Percentiles rank a stretch among this genome's conserved stretches.
Conservation (phyloP, 1,140 invertebrate species). For the Sminthurinus signatus region DNA sequence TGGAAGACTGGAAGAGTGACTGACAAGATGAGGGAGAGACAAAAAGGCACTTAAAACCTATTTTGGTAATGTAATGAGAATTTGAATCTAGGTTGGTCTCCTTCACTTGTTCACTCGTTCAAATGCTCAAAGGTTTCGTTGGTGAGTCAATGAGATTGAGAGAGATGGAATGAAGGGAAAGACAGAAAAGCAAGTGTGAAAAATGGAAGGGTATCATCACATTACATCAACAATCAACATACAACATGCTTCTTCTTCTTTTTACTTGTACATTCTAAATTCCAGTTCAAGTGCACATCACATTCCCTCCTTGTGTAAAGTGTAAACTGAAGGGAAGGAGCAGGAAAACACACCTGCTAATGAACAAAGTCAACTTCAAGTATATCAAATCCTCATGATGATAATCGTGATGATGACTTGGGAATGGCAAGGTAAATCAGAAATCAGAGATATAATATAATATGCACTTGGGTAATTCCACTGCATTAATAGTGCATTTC, state of each 20-base stretch:
- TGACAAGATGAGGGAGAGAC: background rate
- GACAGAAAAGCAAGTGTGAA: background rate
- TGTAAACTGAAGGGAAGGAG: background rate
- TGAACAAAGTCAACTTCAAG: no score
- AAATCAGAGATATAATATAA: no score
- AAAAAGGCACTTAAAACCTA: slow-evolving; percentile 4
- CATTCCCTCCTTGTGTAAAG: background rate
- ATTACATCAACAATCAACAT: slow-evolving; percentile 1
- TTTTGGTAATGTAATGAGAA: slow-evolving; percentile 6
- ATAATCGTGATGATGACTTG: no score
- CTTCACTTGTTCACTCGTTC: no score
- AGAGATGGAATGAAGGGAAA: no score
- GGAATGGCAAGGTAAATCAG: slow-evolving; percentile 5
- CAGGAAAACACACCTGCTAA: slow-evolving; percentile 4
- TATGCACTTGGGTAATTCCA: no score
- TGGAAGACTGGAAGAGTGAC: slow-evolving; percentile 4
- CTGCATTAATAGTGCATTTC: no score
- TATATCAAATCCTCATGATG: no score
- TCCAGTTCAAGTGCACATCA: no score
- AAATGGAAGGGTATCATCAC: slow-evolving; percentile 3
- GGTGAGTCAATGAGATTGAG: no score
- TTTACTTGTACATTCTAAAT: background rate
- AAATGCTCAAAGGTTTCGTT: no score
- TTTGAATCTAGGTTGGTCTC: background rate
- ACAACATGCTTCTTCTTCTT: background rate